A percentile compares a stretch with the other conserved stretches of the same genome.
Evolutionary conservation across 2,113 vertebrate genomes (phyloP).

Genomic region (Mastomys coucha): DNA sequence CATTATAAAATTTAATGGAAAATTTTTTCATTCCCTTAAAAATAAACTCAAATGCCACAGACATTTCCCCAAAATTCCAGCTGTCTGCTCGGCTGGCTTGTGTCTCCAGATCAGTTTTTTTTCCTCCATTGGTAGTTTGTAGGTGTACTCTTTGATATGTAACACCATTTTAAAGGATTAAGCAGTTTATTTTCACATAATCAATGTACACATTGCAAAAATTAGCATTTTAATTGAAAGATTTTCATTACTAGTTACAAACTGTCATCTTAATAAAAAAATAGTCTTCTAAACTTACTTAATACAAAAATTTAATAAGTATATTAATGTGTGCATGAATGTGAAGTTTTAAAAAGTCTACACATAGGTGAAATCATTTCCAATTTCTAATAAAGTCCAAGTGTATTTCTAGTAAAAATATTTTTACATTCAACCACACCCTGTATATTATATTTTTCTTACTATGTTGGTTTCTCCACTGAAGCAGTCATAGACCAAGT

Average conservation of each 20-base stretch:
- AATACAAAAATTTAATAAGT: conserved; percentile 64
- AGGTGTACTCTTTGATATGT: conserved; percentile 57
- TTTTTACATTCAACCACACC: conserved; percentile 71
- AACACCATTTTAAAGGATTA: conserved; percentile 48
- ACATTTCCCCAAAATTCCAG: conserved; percentile 77
- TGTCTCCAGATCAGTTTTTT: conserved; percentile 54
- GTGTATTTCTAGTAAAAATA: conserved; percentile 77
- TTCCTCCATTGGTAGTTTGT: conserved; percentile 65
- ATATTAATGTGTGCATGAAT: neutral
- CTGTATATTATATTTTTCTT: conserved; percentile 62
- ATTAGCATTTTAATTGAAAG: conserved; percentile 62
- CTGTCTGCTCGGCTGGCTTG: conserved; percentile 64
- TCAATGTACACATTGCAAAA: conserved; percentile 58
- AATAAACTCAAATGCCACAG: conserved; percentile 78
- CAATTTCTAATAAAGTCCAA: conserved; percentile 72
- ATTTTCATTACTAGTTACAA: conserved; percentile 53
- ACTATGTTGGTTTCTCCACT: conserved; percentile 62
- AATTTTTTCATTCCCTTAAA: conserved; percentile 72
- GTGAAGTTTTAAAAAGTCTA: conserved; percentile 64
- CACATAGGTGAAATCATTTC: conserved; percentile 59
- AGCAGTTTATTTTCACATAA: conserved; percentile 64
- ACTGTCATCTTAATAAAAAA: conserved; percentile 45
- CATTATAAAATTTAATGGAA: conserved; percentile 79
- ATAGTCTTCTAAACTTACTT: conserved; percentile 49
- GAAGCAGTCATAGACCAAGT: conserved; percentile 23